Evolutionary conservation across 2,888 invertebrate genomes (phyloP).

Genomic region (Leucoma salicis): DNA sequence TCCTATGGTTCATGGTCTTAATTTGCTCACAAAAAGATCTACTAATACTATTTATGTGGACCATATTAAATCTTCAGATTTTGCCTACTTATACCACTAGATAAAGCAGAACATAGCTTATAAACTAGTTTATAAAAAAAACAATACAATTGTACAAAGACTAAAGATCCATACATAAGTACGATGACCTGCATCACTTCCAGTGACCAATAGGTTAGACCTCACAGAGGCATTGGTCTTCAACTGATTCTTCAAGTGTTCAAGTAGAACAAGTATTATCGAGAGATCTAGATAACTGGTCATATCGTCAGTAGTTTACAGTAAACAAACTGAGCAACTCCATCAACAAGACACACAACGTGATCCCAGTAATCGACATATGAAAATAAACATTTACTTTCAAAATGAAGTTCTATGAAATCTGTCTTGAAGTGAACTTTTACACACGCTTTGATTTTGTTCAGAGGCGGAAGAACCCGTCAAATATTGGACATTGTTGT

Average conservation of each 20-base stretch:
- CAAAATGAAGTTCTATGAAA: constrained; percentile 62
- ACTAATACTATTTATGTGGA: too few relatives aligned
- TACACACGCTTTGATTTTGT: constrained; percentile 30
- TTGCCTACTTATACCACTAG: too few relatives aligned
- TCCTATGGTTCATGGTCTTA: too few relatives aligned
- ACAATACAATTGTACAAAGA: constrained; percentile 7
- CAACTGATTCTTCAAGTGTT: constrained; percentile 3
- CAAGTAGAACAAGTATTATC: constrained; percentile 11
- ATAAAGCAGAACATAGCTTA: too few relatives aligned
- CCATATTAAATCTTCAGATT: too few relatives aligned
- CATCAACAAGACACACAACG: constrained; percentile 59
- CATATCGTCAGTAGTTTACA: constrained; percentile 46
- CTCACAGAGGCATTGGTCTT: constrained; percentile 14
- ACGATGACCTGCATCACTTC: constrained; percentile 30
- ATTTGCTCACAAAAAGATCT: too few relatives aligned
- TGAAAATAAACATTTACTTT: constrained; percentile 68
- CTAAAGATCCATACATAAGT: constrained; percentile 28
- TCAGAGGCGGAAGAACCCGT: constrained; percentile 30
- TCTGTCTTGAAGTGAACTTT: constrained; percentile 46
- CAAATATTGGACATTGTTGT: too few relatives aligned
- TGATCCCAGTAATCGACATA: constrained; percentile 63
- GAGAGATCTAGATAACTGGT: constrained; percentile 42
- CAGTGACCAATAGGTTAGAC: constrained; percentile 28
- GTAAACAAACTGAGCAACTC: constrained; percentile 67
- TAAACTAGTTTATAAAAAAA: too few relatives aligned